phyloP scores from a whole-genome alignment of 2,888 invertebrate species.

The Imbricaverruca yamaguchii region DNA sequence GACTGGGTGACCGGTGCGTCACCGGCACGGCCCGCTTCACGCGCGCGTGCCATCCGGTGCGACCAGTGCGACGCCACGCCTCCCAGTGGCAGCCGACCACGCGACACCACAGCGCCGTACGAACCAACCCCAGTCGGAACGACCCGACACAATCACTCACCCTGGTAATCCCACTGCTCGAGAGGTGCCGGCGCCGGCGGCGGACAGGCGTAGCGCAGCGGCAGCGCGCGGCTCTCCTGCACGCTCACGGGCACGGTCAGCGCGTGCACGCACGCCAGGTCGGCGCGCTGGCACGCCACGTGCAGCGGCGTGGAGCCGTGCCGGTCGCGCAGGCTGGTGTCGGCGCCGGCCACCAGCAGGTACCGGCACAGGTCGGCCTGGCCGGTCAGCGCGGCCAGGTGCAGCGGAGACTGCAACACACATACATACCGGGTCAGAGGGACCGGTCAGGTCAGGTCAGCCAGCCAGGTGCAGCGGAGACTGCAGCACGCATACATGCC shows the following conservation, averaged over 20 bases:
- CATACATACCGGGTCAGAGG: too few relatives aligned
- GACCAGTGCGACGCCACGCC: too few relatives aligned
- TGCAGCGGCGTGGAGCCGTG: slow-evolving; percentile 81
- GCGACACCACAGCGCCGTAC: too few relatives aligned
- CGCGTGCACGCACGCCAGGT: slow-evolving; percentile 61
- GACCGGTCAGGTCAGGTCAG: slow-evolving; percentile 1
- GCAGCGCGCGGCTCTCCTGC: slow-evolving; percentile 41
- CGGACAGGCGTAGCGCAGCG: slow-evolving; percentile 38
- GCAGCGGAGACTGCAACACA: slow-evolving; percentile 59
- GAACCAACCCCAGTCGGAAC: too few relatives aligned
- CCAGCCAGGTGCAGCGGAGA: too few relatives aligned
- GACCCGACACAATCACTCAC: neutral
- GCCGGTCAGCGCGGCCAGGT: slow-evolving; percentile 70
- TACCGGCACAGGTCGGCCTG: slow-evolving; percentile 66
- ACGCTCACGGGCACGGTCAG: slow-evolving; percentile 54
- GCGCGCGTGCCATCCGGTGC: too few relatives aligned
- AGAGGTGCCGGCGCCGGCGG: slow-evolving; percentile 43
- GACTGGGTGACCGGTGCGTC: too few relatives aligned
- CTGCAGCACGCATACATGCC: too few relatives aligned
- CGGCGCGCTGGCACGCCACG: slow-evolving; percentile 64
- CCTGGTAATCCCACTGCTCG: slow-evolving; percentile 10
- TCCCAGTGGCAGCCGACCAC: too few relatives aligned
- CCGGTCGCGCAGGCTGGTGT: slow-evolving; percentile 55
- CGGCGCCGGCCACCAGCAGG: slow-evolving; percentile 71
- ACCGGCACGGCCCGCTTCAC: too few relatives aligned